Evolutionary conservation across 2,888 invertebrate species (phyloP).

Genomic region (Pachycephus smyrnensis): DNA sequence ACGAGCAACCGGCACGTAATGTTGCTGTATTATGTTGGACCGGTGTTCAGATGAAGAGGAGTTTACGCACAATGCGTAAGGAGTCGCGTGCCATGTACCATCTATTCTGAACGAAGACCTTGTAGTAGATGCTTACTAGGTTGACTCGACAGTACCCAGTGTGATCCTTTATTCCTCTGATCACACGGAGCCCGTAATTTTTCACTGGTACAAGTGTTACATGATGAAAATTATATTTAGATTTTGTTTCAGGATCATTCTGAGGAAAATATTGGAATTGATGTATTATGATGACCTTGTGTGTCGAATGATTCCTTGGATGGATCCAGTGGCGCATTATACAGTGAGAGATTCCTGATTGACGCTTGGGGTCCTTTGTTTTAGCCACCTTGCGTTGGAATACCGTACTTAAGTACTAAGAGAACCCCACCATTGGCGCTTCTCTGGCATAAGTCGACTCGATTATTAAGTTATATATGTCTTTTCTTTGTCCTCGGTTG

Average conservation of each 20-base stretch:
- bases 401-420: slow-evolving; percentile 26
- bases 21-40: slow-evolving; percentile 25
- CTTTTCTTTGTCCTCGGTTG: not conserved
- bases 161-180: not conserved
- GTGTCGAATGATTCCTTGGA: not conserved
- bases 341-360: not conserved
- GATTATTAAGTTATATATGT: not conserved
- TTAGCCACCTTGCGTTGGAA: slow-evolving; percentile 40
- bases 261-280: not conserved
- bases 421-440: not conserved
- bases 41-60: slow-evolving; percentile 32
- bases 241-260: not conserved
- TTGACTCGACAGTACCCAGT: not conserved
- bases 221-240: not conserved
- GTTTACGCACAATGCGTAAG: slow-evolving; percentile 42
- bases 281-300: not conserved
- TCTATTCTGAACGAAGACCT: not conserved
- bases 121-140: not conserved
- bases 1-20: not conserved
- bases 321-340: not conserved
- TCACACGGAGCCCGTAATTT: not conserved
- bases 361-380: slow-evolving; percentile 21
- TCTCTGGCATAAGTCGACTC: not conserved
- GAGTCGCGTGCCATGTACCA: slow-evolving; percentile 35
- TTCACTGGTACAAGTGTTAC: not conserved